A percentile compares a stretch with the other conserved stretches of the same genome.
Evolutionary conservation across 2,113 vertebrate genomes (phyloP).

Genomic region (Chionis minor): DNA sequence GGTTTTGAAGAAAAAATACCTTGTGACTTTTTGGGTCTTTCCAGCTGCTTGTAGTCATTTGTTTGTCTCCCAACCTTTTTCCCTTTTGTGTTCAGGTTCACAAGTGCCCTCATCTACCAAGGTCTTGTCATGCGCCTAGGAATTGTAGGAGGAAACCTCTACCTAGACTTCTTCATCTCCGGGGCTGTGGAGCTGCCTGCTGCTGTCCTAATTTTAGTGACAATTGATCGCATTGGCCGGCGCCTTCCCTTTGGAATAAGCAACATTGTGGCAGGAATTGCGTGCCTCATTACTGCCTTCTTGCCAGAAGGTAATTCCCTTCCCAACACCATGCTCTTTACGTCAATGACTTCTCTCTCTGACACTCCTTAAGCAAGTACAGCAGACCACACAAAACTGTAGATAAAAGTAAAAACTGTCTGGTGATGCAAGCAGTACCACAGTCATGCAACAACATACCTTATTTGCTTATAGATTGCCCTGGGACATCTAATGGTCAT

Average conservation of each 20-base stretch:
- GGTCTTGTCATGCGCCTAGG: slow-evolving; percentile 93
- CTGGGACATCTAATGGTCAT: fast-evolving
- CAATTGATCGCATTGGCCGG: slow-evolving; percentile 87
- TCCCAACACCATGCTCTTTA: neutral
- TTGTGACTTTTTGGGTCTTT: neutral
- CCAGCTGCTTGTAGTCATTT: neutral
- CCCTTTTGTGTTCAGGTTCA: slow-evolving; percentile 80
- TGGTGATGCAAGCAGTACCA: neutral
- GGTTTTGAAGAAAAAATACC: neutral
- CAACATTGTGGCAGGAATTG: slow-evolving; percentile 78
- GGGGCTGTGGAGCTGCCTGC: slow-evolving; percentile 86
- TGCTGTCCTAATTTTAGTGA: slow-evolving; percentile 86
- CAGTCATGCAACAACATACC: neutral
- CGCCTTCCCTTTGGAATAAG: slow-evolving; percentile 85
- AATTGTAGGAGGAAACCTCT: slow-evolving; percentile 86
- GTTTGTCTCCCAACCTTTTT: neutral
- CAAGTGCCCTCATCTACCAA: slow-evolving; percentile 90
- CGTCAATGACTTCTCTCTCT: neutral
- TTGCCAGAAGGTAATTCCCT: slow-evolving; percentile 83
- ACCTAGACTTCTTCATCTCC: slow-evolving; percentile 88
- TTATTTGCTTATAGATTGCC: neutral
- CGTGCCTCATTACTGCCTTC: slow-evolving; percentile 84
- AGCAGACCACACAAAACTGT: neutral
- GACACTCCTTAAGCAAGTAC: neutral
- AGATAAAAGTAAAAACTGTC: neutral